These are phyloP conservation scores for Dryadula phaetusa DNA, from an alignment of 2,888 invertebrate genomes.

Conservation along the genomic window DNA sequence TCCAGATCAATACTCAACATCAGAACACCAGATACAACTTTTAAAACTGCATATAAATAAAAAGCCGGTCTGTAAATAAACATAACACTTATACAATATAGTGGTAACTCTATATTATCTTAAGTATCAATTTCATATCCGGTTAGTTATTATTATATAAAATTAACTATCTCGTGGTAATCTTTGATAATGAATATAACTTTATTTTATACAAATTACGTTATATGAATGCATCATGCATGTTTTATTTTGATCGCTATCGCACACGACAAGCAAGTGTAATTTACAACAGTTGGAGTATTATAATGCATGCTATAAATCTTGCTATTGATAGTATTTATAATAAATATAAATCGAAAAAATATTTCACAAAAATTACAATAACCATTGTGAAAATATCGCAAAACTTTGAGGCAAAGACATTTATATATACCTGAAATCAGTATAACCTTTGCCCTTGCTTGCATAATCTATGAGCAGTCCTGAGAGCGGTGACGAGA, in stretches of 20 bases:
- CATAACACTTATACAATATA: constrained; percentile 8
- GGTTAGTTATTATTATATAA: neutral
- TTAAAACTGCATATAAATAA: constrained; percentile 88
- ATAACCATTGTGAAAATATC: neutral
- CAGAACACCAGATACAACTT: constrained; percentile 86
- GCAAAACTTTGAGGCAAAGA: no score
- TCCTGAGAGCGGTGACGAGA: constrained; percentile 91
- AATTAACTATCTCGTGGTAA: neutral
- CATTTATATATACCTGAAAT: constrained; percentile 85
- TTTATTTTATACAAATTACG: neutral
- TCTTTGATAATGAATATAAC: neutral
- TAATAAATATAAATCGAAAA: no score
- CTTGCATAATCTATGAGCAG: constrained; percentile 90
- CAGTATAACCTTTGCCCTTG: constrained; percentile 87
- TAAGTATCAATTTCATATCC: constrained; percentile 15
- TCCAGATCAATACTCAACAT: constrained; percentile 90
- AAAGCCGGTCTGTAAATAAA: constrained; percentile 87
- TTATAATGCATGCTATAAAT: no score
- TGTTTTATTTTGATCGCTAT: constrained; percentile 7
- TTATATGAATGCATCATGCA: neutral
- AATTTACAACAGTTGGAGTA: no score
- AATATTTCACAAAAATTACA: no score
- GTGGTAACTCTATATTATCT: constrained; percentile 11
- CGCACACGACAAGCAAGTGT: neutral
- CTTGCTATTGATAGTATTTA: no score